Evolutionary conservation across 2,113 vertebrate genomes (phyloP), one percentile per base, ranked within the genome.

Genomic region (Himantopus leucocephalus): DNA sequence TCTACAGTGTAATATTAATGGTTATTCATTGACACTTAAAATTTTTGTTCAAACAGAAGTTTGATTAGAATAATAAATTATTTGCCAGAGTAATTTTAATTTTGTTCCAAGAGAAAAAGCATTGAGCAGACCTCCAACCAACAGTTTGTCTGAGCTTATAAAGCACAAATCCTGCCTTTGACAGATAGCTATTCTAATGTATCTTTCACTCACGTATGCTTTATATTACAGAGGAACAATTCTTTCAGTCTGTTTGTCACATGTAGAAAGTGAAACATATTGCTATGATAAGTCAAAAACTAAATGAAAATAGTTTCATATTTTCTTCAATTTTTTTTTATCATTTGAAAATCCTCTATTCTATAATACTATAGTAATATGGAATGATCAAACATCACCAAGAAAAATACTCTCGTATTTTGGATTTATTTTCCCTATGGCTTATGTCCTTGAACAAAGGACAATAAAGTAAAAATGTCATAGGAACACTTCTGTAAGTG

Each of bases 381-480:
- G 7, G 14, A 95, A 74, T 58, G 22, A 83, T 73, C 3, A 93
- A 80, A 29, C 8, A 70, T 24, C 4, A 66, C 14, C 14, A 48
- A 56, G 30, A 59, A 84, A 91, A 86, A 35, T 2, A 56, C 11
- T 3, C 21, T 71, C 62, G 6, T 19, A 16, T 66, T 84, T 86
- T 55, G 10, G 10, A 37, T 43, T 62, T 74, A 11, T 17, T 22
- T n/a, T 3, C 11, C 8, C 14, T 81, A 62, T 3, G 3, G 8
- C 45, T 12, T 78, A 16, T 77, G 63, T 30, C 78, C 92, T 97
- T 97, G 89, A 97, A 92, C 37, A 90, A 96, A 91, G 58, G 76
- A 37, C 32, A 84, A 68, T 77, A 88, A 92, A 96, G 34, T 35
- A 87, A 85, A 88, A 92, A 86, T 97, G 78, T 82, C 76, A 94